phyloP scores from a whole-genome alignment of 2,888 invertebrate species.

The Ischnus inquisitorius region DNA sequence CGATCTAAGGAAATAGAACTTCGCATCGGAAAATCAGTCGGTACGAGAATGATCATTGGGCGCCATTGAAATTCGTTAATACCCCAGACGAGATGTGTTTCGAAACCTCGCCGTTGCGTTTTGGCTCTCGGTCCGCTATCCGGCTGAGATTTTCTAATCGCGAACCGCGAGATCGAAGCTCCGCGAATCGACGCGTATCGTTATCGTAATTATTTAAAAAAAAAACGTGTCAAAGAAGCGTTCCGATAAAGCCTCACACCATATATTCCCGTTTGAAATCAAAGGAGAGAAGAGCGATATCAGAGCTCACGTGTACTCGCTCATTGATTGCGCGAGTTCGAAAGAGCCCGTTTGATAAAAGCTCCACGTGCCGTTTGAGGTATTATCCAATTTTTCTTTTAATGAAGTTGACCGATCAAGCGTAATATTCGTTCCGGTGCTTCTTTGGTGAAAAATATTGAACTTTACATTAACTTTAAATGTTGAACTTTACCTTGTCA shows the following conservation, averaged over 20 bases:
- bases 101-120: background rate
- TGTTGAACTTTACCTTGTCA: background rate
- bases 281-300: constrained; percentile 28
- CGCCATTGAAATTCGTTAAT: background rate
- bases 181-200: background rate
- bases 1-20: background rate
- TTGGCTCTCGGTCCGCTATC: background rate
- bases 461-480: no score
- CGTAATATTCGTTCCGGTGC: background rate
- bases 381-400: constrained; percentile 27
- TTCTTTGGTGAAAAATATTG: background rate
- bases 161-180: background rate
- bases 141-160: background rate
- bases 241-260: background rate
- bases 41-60: background rate
- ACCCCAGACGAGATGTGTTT: background rate
- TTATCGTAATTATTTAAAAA: background rate
- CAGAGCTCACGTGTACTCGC: background rate
- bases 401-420: constrained; percentile 13
- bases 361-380: constrained; percentile 3
- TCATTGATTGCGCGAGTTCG: constrained; percentile 32
- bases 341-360: constrained; percentile 5
- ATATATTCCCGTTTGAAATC: background rate
- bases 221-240: background rate
- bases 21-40: background rate